Base-by-base conservation (phyloP, 2,113 vertebrate species). In the Triplophysa tibetana region DNA sequence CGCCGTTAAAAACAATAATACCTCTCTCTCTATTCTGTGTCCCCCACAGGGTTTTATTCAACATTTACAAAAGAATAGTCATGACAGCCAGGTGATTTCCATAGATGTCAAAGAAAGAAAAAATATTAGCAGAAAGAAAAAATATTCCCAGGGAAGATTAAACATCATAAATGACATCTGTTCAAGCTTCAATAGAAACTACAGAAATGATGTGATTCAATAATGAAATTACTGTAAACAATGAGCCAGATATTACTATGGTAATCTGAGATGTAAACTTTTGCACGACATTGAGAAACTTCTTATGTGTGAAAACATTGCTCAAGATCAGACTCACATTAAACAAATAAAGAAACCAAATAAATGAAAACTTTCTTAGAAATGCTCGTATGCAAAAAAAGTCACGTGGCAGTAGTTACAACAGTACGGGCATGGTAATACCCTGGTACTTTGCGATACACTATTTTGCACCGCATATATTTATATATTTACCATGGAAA, bases 41-140 rank as follows among this genome's bases (percentile, higher is more conserved):
- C 33, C 1, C 17, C 14, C 66, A 23, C 43, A 38, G 6, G 6
- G 33, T 38, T 48, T 41, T 16, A 13, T 2, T 48, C 65, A 48
- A 38, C 62, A 38, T 14, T 58, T 21, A 58, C n/a, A 56, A 33
- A 17, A 70, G 68, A 70, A 54, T 70, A 70, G 52, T 69, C 21
- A 69, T 69, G 7, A 58, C 19, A 21, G 19, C n/a, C 19, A 8
- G 54, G 54, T 21, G 1, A n/a, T 58, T 58, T 58, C 5, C 54
- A 21, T 21, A 58, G 8, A 21, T 58, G 54, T 54, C 13, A 54
- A 17, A 54, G 4, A 58, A 21, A 58, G 54, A 21, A 21, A 58
- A 21, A 21, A 58, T 21, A 58, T 58, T n/a, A n/a, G n/a, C n/a
- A 54, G 4, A 58, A 21, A 58, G 54, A 21, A 21, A 58, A 21